phyloP scores from a whole-genome alignment of 2,888 invertebrate species.

The Troilus luridus region DNA sequence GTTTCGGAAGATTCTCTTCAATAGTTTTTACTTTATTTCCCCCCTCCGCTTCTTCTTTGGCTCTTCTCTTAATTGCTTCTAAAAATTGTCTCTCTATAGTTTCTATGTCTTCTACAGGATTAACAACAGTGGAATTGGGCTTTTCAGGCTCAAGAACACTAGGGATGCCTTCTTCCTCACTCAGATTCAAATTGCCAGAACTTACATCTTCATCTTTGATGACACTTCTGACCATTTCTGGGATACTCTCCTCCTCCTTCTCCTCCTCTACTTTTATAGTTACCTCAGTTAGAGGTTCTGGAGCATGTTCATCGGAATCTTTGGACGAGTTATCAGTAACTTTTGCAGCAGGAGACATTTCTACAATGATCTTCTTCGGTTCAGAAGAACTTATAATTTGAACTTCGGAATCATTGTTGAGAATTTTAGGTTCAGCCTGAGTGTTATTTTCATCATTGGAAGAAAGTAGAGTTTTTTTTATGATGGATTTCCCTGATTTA shows the following conservation, averaged over 20 bases:
- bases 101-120: neutral
- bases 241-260: neutral
- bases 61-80: constrained; percentile 28
- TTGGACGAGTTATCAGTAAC: neutral
- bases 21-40: neutral
- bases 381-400: constrained; percentile 36
- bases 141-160: constrained; percentile 2
- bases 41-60: neutral
- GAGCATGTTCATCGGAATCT: neutral
- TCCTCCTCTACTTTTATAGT: neutral
- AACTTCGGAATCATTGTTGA: constrained; percentile 35
- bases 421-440: constrained; percentile 49
- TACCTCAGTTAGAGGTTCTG: neutral
- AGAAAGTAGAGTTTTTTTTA: constrained; percentile 41
- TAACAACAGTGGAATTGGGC: neutral
- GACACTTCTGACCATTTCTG: neutral
- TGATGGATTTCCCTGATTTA: constrained; percentile 52
- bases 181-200: neutral
- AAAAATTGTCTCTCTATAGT: constrained; percentile 44
- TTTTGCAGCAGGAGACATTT: neutral
- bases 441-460: neutral
- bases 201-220: neutral
- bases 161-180: neutral
- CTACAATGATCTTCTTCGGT: constrained; percentile 8
- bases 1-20: neutral